A percentile compares a stretch with the other conserved stretches of the same genome.
These are phyloP conservation scores for Palythoa grandis DNA, from an alignment of 92 coral and sea anemone species.

Conservation along the genomic window DNA sequence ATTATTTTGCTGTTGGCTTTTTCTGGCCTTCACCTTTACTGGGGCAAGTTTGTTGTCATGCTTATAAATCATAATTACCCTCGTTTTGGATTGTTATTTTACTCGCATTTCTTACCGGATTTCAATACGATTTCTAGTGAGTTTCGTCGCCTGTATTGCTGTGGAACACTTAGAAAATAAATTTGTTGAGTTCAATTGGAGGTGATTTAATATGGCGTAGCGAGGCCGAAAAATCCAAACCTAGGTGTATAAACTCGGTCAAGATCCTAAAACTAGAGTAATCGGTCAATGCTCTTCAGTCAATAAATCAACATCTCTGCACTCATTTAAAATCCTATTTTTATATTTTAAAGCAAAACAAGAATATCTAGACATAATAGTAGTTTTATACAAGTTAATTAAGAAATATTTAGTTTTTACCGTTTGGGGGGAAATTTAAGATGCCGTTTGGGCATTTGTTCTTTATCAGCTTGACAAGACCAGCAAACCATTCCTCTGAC, in stretches of 20 bases:
- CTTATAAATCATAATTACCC: constrained; percentile 4
- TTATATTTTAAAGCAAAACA: too few species aligned
- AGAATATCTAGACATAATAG: too few species aligned
- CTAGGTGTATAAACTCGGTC: neutral
- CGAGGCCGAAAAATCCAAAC: neutral
- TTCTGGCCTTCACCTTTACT: too few species aligned
- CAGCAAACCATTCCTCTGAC: constrained; percentile 6
- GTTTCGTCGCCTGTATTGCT: neutral
- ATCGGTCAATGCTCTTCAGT: too few species aligned
- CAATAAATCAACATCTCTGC: too few species aligned
- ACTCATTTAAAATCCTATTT: too few species aligned
- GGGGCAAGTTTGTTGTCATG: too few species aligned
- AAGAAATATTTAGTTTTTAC: neutral
- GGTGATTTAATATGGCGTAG: neutral
- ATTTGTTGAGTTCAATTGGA: neutral
- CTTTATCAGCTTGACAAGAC: constrained; percentile 4
- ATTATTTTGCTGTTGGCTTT: too few species aligned
- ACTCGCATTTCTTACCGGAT: neutral
- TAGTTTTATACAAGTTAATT: too few species aligned
- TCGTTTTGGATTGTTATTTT: neutral
- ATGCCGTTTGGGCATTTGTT: constrained; percentile 28
- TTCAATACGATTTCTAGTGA: neutral
- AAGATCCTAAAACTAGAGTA: too few species aligned
- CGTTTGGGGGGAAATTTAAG: neutral
- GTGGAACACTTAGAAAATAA: neutral